These are phyloP conservation scores for Patiria miniata DNA, from an alignment of 35 echinoderm and acorn worm species.

Conservation along the genomic window DNA sequence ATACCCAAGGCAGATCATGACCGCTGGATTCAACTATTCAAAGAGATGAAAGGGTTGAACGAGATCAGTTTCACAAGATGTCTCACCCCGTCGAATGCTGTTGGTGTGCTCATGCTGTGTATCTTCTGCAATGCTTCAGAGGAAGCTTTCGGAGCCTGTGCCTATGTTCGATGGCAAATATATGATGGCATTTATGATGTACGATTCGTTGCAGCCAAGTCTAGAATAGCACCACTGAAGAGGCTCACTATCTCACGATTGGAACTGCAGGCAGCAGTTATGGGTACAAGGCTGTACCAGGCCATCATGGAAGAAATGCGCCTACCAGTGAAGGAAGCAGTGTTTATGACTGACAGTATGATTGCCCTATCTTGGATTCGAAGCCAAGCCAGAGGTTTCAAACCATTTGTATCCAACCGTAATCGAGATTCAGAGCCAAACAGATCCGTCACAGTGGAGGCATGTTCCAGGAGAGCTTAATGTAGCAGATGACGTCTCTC, in stretches of 20 bases:
- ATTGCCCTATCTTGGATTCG: conserved; percentile 62
- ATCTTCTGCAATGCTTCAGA: conserved; percentile 66
- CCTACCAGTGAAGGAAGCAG: not conserved
- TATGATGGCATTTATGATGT: conserved; percentile 33
- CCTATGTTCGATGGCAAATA: conserved; percentile 40
- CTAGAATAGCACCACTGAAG: conserved; percentile 48
- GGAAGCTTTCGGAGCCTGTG: conserved; percentile 54
- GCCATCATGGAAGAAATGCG: conserved; percentile 46
- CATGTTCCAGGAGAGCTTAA: conserved; percentile 66
- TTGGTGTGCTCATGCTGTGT: not conserved
- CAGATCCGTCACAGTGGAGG: conserved; percentile 61
- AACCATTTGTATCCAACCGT: conserved; percentile 75
- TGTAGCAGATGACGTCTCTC: conserved; percentile 64
- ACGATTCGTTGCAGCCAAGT: conserved; percentile 57
- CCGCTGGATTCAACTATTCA: conserved; percentile 37
- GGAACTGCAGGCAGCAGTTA: conserved; percentile 38
- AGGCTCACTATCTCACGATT: conserved; percentile 32
- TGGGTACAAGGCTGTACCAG: conserved; percentile 5
- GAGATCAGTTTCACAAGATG: conserved; percentile 37
- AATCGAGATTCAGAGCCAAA: conserved; percentile 48
- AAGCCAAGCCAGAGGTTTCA: conserved; percentile 48
- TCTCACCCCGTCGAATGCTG: conserved; percentile 5
- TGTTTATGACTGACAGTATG: conserved; percentile 61
- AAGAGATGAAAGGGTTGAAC: conserved; percentile 42
- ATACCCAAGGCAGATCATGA: not conserved